phyloP scores from a whole-genome alignment of 2,797 vertebrate genomes.

The Urocyon cinereoargenteus region DNA sequence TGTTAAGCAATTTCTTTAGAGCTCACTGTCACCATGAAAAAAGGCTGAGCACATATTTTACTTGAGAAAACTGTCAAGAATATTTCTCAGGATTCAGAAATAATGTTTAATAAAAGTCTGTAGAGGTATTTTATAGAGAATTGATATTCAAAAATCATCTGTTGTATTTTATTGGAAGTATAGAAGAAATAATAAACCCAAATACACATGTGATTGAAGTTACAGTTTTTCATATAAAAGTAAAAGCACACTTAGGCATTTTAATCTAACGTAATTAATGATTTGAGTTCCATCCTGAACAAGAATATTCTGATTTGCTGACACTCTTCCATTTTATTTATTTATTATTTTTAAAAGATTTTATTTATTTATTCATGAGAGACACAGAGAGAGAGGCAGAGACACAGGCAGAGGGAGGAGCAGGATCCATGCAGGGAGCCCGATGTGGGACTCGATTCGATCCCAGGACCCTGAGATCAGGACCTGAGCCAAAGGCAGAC shows the following conservation, averaged over 20 bases:
- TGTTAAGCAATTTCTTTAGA: constrained; percentile 12
- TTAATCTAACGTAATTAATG: not conserved
- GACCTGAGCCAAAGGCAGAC: too few relatives aligned
- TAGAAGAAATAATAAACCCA: constrained; percentile 19
- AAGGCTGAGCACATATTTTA: not conserved
- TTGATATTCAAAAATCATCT: not conserved
- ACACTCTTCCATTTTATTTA: not conserved
- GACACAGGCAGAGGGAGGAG: too few relatives aligned
- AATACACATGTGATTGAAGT: not conserved
- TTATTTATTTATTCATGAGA: too few relatives aligned
- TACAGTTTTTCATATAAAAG: not conserved
- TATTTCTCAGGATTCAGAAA: not conserved
- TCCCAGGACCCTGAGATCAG: too few relatives aligned
- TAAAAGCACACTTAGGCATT: not conserved
- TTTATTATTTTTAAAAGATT: too few relatives aligned
- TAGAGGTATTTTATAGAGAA: not conserved
- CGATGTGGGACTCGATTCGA: too few relatives aligned
- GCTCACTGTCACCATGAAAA: not conserved
- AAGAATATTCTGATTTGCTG: not conserved
- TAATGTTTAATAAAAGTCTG: not conserved
- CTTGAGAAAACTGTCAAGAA: not conserved
- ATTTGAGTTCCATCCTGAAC: not conserved
- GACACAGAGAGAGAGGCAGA: too few relatives aligned
- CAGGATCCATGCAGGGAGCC: too few relatives aligned
- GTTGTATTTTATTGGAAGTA: not conserved